A percentile compares a stretch with the other conserved stretches of the same genome.
phyloP scores from a whole-genome alignment of 1,140 invertebrate genomes.

The Sycophila sp. region DNA sequence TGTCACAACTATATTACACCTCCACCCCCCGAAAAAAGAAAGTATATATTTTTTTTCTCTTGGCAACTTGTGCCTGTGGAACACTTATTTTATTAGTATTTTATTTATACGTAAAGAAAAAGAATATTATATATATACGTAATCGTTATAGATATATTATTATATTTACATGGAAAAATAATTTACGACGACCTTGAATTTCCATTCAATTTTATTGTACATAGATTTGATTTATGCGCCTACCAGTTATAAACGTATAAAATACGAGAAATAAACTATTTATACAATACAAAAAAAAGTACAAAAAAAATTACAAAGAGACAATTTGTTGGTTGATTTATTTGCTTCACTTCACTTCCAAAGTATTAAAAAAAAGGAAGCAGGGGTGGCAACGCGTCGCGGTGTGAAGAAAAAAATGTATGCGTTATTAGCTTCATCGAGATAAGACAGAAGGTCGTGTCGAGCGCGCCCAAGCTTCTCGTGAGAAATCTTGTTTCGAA shows the following conservation, averaged over 20 bases:
- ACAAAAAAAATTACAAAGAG: constrained; percentile 40
- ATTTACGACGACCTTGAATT: constrained; percentile 38
- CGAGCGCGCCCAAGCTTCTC: constrained; percentile 28
- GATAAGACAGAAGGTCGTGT: constrained; percentile 19
- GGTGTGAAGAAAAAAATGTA: constrained; percentile 28
- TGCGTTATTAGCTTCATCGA: not conserved
- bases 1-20: constrained; percentile 3
- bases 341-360: constrained; percentile 19
- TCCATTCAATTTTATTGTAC: constrained; percentile 44
- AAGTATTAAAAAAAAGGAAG: constrained; percentile 34
- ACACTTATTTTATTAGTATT: constrained; percentile 56
- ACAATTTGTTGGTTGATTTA: constrained; percentile 42
- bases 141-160: constrained; percentile 42
- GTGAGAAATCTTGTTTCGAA: constrained; percentile 23
- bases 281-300: constrained; percentile 56
- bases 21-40: not conserved
- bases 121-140: constrained; percentile 24
- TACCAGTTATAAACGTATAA: constrained; percentile 35
- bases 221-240: constrained; percentile 45
- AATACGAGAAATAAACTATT: constrained; percentile 58
- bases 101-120: constrained; percentile 32
- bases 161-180: constrained; percentile 32
- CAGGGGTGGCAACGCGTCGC: constrained; percentile 61
- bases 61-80: constrained; percentile 68
- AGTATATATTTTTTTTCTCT: constrained; percentile 41